Evolutionary conservation across 2,113 vertebrate species (phyloP).

Genomic region (Oreochromis aureus): DNA sequence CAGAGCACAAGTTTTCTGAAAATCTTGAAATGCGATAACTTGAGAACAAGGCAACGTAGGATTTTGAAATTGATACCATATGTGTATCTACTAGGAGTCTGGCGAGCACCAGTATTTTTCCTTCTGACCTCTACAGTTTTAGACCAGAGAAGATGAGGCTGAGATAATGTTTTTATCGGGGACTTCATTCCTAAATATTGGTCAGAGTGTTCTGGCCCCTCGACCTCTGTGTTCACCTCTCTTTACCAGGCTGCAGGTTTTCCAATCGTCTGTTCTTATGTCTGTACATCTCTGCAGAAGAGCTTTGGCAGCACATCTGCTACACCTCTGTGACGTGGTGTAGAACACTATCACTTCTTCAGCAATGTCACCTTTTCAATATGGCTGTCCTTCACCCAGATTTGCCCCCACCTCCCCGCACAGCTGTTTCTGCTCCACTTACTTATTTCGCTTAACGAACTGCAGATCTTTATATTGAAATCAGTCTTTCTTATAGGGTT

Average conservation of each 20-base stretch:
- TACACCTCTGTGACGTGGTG: neutral
- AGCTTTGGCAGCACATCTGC: neutral
- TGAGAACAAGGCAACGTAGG: neutral
- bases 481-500: fast-evolving
- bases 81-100: neutral
- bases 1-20: neutral
- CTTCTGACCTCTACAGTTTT: neutral
- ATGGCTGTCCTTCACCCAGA: neutral
- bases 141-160: neutral
- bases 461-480: neutral
- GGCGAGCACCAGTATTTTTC: neutral
- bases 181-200: neutral
- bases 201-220: neutral
- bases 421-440: neutral
- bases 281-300: neutral
- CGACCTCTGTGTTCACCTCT: neutral
- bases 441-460: neutral
- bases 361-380: neutral
- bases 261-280: neutral
- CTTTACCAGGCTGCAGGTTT: neutral
- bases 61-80: neutral
- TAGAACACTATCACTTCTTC: neutral
- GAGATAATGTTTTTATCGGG: neutral
- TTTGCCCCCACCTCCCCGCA: neutral
- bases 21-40: neutral